Percentiles rank a stretch among this genome's conserved stretches.
Conservation (phyloP, 2,113 vertebrate species). For the Azemiops feae region DNA sequence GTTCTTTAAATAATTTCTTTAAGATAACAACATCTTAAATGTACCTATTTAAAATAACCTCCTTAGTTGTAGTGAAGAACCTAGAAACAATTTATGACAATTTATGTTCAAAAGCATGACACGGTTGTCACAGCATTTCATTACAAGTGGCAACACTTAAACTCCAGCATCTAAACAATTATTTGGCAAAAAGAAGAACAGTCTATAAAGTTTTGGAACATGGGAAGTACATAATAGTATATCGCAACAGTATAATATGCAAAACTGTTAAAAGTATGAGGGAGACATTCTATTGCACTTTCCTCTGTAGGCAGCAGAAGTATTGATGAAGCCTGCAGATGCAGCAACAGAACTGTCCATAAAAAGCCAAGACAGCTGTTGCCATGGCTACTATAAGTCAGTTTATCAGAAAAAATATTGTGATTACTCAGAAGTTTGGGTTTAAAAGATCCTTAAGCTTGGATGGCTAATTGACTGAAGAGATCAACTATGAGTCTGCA, state of each 20-base stretch:
- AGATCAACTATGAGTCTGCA: conserved; percentile 60
- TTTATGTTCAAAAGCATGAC: conserved; percentile 40
- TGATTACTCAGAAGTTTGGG: conserved; percentile 71
- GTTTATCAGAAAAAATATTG: conserved; percentile 75
- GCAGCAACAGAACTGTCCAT: conserved; percentile 72
- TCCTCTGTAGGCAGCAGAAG: conserved; percentile 58
- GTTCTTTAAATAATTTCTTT: conserved; percentile 57
- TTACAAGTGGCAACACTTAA: conserved; percentile 30
- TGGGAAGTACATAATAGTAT: conserved; percentile 50
- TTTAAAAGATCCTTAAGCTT: conserved; percentile 59
- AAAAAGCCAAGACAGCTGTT: conserved; percentile 75
- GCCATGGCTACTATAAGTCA: conserved; percentile 78
- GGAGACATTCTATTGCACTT: conserved; percentile 59
- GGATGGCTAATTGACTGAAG: conserved; percentile 54
- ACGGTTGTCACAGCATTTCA: conserved; percentile 55
- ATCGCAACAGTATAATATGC: conserved; percentile 25
- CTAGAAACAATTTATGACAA: conserved; percentile 43
- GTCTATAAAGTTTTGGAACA: conserved; percentile 54
- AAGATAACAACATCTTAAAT: conserved; percentile 51
- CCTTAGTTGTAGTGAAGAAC: conserved; percentile 42
- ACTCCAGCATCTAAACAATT: conserved; percentile 55
- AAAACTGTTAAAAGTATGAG: conserved; percentile 57
- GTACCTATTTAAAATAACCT: conserved; percentile 24
- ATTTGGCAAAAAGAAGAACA: conserved; percentile 34
- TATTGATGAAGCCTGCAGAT: conserved; percentile 53